phyloP scores from a whole-genome alignment of 2,113 vertebrate genomes.

The Madoqua kirkii region DNA sequence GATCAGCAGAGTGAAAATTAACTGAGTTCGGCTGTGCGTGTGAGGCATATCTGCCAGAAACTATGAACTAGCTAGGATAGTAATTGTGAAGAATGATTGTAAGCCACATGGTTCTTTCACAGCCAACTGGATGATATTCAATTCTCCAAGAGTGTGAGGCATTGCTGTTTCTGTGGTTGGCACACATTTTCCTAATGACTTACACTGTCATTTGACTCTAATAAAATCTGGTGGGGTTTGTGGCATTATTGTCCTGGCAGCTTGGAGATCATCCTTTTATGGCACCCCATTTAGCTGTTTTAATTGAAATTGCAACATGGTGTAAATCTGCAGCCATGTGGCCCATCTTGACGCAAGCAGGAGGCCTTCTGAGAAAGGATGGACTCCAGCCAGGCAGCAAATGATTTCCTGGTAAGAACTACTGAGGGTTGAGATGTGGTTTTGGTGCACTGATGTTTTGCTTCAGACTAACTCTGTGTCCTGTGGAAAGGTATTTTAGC shows the following conservation, averaged over 20 bases:
- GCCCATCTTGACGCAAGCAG: background rate
- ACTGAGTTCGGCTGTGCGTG: constrained; percentile 53
- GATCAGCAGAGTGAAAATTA: constrained; percentile 65
- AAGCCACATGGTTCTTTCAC: constrained; percentile 61
- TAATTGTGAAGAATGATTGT: constrained; percentile 68
- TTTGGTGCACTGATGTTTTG: background rate
- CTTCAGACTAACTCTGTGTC: background rate
- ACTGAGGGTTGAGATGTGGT: background rate
- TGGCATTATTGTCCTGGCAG: constrained; percentile 58
- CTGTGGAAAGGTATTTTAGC: background rate
- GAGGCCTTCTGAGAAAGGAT: background rate
- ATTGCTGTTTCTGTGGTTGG: constrained; percentile 63
- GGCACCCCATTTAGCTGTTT: constrained; percentile 45
- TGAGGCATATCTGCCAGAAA: constrained; percentile 56
- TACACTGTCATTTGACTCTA: constrained; percentile 67
- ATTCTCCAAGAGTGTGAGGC: constrained; percentile 50
- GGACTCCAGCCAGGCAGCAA: background rate
- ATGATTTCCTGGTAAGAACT: background rate
- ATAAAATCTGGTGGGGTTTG: constrained; percentile 59
- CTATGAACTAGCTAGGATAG: constrained; percentile 56
- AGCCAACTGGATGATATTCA: constrained; percentile 68
- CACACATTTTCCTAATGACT: constrained; percentile 62
- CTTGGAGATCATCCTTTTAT: constrained; percentile 55
- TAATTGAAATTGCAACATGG: constrained; percentile 72
- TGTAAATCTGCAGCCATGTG: constrained; percentile 46